A percentile compares a stretch with the other conserved stretches of the same genome.
Evolutionary conservation across 2,113 vertebrate genomes (phyloP).

Genomic region (Microcebus griseorufus): DNA sequence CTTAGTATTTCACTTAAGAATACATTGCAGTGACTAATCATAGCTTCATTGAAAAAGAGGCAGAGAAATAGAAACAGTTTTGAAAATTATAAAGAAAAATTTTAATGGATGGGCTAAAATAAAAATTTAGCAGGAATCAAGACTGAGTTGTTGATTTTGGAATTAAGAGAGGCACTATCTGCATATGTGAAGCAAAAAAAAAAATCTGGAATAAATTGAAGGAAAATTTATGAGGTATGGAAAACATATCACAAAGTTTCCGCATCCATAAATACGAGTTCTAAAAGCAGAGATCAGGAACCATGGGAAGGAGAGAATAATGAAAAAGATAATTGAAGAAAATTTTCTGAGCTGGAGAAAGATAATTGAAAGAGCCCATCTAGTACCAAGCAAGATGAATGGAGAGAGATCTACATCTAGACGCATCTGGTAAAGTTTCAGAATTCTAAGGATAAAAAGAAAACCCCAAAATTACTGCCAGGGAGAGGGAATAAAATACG

Average conservation of each 20-base stretch:
- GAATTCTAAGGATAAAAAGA: neutral
- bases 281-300: slow-evolving; percentile 26
- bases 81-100: slow-evolving; percentile 34
- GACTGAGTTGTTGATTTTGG: slow-evolving; percentile 23
- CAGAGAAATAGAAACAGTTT: slow-evolving; percentile 6
- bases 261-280: neutral
- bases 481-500: neutral
- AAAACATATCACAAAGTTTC: neutral
- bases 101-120: neutral
- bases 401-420: neutral
- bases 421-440: slow-evolving; percentile 23
- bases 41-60: neutral
- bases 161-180: neutral
- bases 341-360: slow-evolving; percentile 15
- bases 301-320: neutral
- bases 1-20: slow-evolving; percentile 24
- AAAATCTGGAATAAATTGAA: neutral
- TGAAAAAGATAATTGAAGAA: slow-evolving; percentile 51
- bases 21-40: neutral
- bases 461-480: neutral
- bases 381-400: neutral
- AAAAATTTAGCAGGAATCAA: neutral
- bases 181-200: neutral
- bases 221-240: neutral
- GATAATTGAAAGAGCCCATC: neutral